These are phyloP conservation scores for Drosophila suzukii DNA, from an alignment of 1,140 invertebrate species.

Conservation along the genomic window DNA sequence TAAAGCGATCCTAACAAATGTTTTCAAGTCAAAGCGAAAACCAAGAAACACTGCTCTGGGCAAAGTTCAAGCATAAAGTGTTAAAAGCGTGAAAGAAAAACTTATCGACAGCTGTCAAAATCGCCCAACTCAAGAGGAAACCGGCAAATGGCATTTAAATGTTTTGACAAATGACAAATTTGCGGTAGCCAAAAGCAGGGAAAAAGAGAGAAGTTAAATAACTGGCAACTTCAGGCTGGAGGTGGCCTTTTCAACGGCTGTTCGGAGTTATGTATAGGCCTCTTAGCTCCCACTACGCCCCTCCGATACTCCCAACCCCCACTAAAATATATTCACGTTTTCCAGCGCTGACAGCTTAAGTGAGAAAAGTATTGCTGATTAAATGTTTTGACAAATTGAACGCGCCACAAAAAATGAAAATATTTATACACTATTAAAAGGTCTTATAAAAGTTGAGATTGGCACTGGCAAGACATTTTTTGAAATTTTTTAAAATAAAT, in stretches of 20 bases:
- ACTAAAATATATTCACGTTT: slow-evolving; percentile 61
- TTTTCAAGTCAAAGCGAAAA: slow-evolving; percentile 37
- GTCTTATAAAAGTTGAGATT: neutral
- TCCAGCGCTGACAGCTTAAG: slow-evolving; percentile 73
- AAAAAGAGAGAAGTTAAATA: slow-evolving; percentile 41
- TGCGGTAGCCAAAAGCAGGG: slow-evolving; percentile 70
- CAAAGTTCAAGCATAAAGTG: slow-evolving; percentile 55
- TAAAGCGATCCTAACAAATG: slow-evolving; percentile 59
- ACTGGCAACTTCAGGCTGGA: slow-evolving; percentile 28
- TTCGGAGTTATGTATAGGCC: slow-evolving; percentile 24
- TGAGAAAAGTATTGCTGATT: slow-evolving; percentile 81
- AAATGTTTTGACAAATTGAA: slow-evolving; percentile 77
- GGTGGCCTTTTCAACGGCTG: slow-evolving; percentile 45
- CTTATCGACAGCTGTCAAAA: slow-evolving; percentile 80
- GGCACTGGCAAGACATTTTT: too few relatives aligned
- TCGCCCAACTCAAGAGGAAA: slow-evolving; percentile 35
- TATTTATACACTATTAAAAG: slow-evolving; percentile 33
- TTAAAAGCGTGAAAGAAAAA: slow-evolving; percentile 72
- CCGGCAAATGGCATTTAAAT: slow-evolving; percentile 81
- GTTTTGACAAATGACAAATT: slow-evolving; percentile 83
- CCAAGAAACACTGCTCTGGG: slow-evolving; percentile 47
- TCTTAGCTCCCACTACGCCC: slow-evolving; percentile 3
- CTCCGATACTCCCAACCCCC: neutral
- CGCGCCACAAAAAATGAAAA: slow-evolving; percentile 39
- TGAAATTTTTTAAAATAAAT: too few relatives aligned